Evolutionary conservation across 2,888 invertebrate species (phyloP).

Genomic region (Fragum sueziense): DNA sequence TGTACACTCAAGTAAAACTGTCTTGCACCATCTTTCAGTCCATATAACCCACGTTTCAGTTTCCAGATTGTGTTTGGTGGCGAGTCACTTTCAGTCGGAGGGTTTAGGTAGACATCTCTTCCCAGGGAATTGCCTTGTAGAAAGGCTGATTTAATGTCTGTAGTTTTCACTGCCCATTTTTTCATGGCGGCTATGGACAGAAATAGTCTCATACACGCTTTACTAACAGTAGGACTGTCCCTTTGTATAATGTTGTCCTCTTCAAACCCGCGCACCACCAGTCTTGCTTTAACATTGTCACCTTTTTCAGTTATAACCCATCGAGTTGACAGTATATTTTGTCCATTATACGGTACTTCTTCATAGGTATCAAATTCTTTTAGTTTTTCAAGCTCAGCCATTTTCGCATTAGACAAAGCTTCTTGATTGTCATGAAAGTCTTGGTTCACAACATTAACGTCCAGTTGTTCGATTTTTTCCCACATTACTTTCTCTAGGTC

Average conservation of each 20-base stretch:
- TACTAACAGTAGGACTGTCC: constrained; percentile 40
- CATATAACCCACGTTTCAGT: constrained; percentile 43
- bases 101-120: constrained; percentile 19
- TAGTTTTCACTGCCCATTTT: constrained; percentile 18
- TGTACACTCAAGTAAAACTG: constrained; percentile 50
- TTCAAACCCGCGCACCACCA: constrained; percentile 47
- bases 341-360: constrained; percentile 29
- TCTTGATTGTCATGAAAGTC: too few species aligned
- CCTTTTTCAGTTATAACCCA: constrained; percentile 37
- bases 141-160: constrained; percentile 47
- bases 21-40: constrained; percentile 40
- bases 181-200: constrained; percentile 24
- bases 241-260: constrained; percentile 25
- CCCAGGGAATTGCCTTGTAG: constrained; percentile 35
- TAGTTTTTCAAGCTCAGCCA: constrained; percentile 39
- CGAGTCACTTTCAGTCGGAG: constrained; percentile 24
- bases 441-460: too few species aligned
- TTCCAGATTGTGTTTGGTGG: constrained; percentile 25
- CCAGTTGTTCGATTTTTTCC: too few species aligned
- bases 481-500: too few species aligned
- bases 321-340: constrained; percentile 43
- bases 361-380: constrained; percentile 32
- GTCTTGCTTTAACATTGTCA: constrained; percentile 29
- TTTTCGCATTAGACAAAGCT: constrained; percentile 37
- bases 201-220: constrained; percentile 37